Conservation (phyloP, 2,888 invertebrate species). For the Limnephilus lunatus region DNA sequence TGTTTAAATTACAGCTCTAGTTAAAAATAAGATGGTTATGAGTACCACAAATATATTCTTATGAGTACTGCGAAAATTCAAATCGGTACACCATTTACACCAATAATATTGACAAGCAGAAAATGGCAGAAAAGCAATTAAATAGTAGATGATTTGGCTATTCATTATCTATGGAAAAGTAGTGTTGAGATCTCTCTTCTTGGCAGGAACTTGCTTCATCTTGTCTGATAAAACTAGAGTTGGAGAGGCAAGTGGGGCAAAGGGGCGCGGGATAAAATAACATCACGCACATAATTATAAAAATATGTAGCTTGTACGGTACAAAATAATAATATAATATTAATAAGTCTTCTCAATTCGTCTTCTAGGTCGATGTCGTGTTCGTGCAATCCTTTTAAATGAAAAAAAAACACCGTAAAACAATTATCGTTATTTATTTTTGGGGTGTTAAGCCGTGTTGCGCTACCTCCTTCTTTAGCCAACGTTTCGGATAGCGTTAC, state of each 20-base stretch:
- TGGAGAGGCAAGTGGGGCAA: neutral
- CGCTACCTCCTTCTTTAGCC: no score
- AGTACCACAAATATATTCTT: no score
- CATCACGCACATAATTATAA: neutral
- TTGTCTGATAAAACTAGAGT: neutral
- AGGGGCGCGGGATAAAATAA: neutral
- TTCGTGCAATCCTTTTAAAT: no score
- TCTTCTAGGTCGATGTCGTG: neutral
- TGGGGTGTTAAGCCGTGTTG: no score
- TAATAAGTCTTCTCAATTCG: no score
- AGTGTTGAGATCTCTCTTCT: neutral
- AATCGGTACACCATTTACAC: neutral
- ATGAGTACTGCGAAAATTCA: neutral
- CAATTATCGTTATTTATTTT: no score
- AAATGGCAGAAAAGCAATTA: no score
- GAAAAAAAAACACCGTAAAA: no score
- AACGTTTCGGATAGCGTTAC: no score
- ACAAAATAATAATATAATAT: neutral
- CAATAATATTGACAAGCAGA: neutral
- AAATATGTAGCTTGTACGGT: neutral
- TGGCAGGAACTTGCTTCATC: neutral
- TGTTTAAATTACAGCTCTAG: neutral
- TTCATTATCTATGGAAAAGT: neutral
- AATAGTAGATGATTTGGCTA: neutral
- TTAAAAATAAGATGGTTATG: neutral